Conservation (phyloP, 2,888 invertebrate genomes). For the Cylloceria caligata region DNA sequence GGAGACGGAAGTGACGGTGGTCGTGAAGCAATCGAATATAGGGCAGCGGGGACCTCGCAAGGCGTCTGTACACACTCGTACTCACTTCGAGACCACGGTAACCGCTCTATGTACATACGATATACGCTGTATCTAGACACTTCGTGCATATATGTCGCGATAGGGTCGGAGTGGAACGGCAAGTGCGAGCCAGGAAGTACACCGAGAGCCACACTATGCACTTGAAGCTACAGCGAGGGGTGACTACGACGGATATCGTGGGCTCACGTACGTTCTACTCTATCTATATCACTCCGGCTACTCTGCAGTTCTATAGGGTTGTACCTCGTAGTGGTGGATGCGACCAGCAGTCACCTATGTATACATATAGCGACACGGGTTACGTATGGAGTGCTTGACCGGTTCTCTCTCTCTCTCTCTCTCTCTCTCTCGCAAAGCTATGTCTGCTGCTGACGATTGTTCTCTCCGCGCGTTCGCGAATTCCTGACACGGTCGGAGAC, state of each 20-base stretch:
- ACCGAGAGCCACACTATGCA: slow-evolving; percentile 58
- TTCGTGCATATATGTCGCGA: slow-evolving; percentile 27
- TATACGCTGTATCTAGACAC: slow-evolving; percentile 15
- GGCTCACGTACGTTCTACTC: slow-evolving; percentile 44
- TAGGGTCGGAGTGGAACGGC: slow-evolving; percentile 13
- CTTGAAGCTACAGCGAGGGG: slow-evolving; percentile 50
- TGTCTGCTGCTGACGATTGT: slow-evolving; percentile 62
- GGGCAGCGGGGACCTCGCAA: slow-evolving; percentile 52
- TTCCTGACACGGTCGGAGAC: slow-evolving; percentile 60
- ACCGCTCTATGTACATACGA: slow-evolving; percentile 43
- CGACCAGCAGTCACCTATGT: neutral
- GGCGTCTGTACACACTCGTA: slow-evolving; percentile 51
- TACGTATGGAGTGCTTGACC: slow-evolving; percentile 40
- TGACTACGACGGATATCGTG: slow-evolving; percentile 49
- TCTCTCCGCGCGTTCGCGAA: slow-evolving; percentile 64
- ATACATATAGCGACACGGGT: slow-evolving; percentile 24
- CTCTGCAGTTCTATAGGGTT: slow-evolving; percentile 18
- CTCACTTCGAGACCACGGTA: slow-evolving; percentile 42
- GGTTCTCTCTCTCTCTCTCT: neutral
- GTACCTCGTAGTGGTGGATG: slow-evolving; percentile 14
- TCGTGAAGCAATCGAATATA: slow-evolving; percentile 62
- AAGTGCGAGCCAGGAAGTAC: slow-evolving; percentile 55
- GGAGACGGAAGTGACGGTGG: slow-evolving; percentile 64
- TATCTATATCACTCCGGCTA: slow-evolving; percentile 33
- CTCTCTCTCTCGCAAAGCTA: slow-evolving; percentile 4